These are phyloP conservation scores for Phalloptychus januarius DNA, from an alignment of 2,797 vertebrate genomes.

Conservation along the genomic window DNA sequence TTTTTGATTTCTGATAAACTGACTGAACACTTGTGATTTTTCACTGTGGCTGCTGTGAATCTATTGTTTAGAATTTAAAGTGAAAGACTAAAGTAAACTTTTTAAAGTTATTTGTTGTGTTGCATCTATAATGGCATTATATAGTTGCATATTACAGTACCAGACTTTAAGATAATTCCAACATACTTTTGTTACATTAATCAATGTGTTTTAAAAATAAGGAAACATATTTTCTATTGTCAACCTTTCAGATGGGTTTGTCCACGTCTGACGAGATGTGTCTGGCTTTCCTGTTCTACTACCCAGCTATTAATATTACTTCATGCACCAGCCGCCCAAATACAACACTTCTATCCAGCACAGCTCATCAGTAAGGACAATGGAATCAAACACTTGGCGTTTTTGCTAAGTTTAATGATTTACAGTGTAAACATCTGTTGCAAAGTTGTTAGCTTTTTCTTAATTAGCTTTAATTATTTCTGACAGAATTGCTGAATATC, in stretches of 20 bases:
- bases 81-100: background rate
- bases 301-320: conserved; percentile 68
- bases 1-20: background rate
- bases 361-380: conserved; percentile 44
- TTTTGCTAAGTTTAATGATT: background rate
- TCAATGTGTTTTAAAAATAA: background rate
- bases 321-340: conserved; percentile 68
- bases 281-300: conserved; percentile 77
- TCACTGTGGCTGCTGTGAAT: background rate
- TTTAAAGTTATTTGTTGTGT: background rate
- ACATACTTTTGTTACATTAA: background rate
- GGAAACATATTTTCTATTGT: background rate
- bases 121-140: background rate
- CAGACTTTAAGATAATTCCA: background rate
- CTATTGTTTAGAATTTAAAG: background rate
- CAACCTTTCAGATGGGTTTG: conserved; percentile 68
- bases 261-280: conserved; percentile 78
- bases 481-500: conserved; percentile 51
- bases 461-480: conserved; percentile 5
- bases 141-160: background rate
- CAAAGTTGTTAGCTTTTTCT: conserved; percentile 1
- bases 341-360: background rate
- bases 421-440: background rate
- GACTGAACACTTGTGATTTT: background rate
- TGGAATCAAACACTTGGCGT: background rate